Base-by-base conservation (phyloP, 2,888 invertebrate species). In the Drosophila acutilabella region DNA sequence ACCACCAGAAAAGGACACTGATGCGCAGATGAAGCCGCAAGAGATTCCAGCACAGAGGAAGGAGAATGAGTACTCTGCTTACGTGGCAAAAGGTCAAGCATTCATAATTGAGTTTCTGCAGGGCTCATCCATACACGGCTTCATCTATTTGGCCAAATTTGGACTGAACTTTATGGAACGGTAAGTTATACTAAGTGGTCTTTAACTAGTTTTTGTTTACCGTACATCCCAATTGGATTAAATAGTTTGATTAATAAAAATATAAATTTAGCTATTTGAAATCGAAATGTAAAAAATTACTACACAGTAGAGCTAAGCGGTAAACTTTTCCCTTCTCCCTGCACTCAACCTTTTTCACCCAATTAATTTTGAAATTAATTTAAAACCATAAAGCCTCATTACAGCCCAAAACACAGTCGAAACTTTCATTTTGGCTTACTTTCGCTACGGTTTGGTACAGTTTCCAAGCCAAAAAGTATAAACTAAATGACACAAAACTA, bases 41-140 rank as follows among this genome's bases (percentile, higher is more conserved):
- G 50, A 36, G 14, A 18, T 11, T 20, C 20, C 33, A 2, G 20
- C 30, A 13, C 64, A 41, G 40, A 47, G 47, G 3, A 13, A 50
- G 8, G 4, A 30, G 16, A 30, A 10, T 38, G 51, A 33, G 8
- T 30, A 10, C 16, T 8, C 38, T 4, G 74, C 65, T 7, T 76
- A 57, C 18, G 13, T 74, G 62, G 68, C 72, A 52, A 91, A 90
- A 73, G 71, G 81, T 45, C 90, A 87, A 56, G 78, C 83, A 18
- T 91, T 92, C 74, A 84, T 92, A 65, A 78, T 91, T 59, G 92
- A 92, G 75, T 92, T 91, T 74, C 83, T 92, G 67, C 87, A 91
- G 64, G 89, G 87, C 61, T 91, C 91, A 14, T 92, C 92, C 52
- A 90, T 92, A 73, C 93, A 92, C 81, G 92, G 92, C 14, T 90